Base-by-base conservation (phyloP, 2,113 vertebrate genomes). In the Burhinus oedicnemus region DNA sequence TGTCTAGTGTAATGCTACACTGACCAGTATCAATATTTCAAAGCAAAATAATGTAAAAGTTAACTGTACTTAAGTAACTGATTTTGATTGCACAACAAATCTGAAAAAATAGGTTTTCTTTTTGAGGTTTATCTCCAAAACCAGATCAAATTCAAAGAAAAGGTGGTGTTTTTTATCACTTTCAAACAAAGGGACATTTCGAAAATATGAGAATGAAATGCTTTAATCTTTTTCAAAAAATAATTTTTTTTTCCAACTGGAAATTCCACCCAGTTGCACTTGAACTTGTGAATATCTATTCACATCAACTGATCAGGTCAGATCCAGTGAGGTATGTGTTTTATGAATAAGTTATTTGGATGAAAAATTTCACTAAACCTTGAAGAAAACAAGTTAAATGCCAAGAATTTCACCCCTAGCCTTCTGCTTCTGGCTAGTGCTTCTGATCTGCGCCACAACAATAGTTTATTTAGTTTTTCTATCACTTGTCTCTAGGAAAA, bases 381-480 rank as follows among this genome's bases (percentile, higher is more conserved):
- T 66, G 47, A 82, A 75, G 51, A 62, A 94, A 95, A 49, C 27
- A 52, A 93, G 76, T 38, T 27, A 79, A 87, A 18, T 16, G 5
- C 22, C 6, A 32, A 21, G 8, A 87, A 60, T 68, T 84, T 93
- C 51, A 71, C 23, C 11, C 20, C 26, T 64, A 84, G 52, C 6
- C 8, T 77, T 82, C 52, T 91, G 23, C 72, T 89, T 91, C 83
- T 84, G 49, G 47, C 18, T 91, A 71, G 12, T 51, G 9, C 9
- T 93, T 93, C 69, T 79, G 13, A 84, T 74, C 60, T 72, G 65
- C 82, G 14, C 15, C 5, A 40, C 76, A 23, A 32, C 9, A 89
- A 79, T 21, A 49, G 26, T 71, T 92, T 70, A 47, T 89, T 92
- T 70, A 55, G 26, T n/a, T 91, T 89, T 95, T 89, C 29, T 84